Evolutionary conservation across 2,113 vertebrate genomes (phyloP).

Genomic region (Thermophis baileyi): DNA sequence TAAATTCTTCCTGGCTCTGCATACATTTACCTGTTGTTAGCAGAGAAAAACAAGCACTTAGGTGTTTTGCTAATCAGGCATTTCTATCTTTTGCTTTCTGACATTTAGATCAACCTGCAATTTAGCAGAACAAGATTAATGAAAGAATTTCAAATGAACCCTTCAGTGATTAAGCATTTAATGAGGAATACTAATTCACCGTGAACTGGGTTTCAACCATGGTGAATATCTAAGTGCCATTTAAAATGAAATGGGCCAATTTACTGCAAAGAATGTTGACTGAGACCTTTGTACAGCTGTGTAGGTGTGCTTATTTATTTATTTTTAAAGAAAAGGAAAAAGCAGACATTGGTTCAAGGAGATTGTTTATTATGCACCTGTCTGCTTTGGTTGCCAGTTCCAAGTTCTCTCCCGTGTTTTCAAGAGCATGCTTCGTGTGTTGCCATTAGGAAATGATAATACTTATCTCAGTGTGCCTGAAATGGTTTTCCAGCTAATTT

Average conservation of each 20-base stretch:
- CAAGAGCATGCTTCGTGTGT: background rate
- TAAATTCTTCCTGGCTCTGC: background rate
- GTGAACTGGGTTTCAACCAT: conserved; percentile 33
- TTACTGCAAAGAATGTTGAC: conserved; percentile 49
- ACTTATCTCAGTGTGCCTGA: background rate
- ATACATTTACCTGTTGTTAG: conserved; percentile 38
- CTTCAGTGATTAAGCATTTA: conserved; percentile 55
- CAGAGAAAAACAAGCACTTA: conserved; percentile 40
- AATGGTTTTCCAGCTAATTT: background rate
- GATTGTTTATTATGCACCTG: conserved; percentile 8
- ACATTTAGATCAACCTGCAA: conserved; percentile 68
- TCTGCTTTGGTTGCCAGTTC: background rate
- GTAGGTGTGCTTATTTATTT: background rate
- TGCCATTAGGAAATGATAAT: background rate
- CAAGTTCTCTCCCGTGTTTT: background rate
- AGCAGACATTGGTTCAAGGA: conserved; percentile 3
- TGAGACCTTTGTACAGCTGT: conserved; percentile 44
- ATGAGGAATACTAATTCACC: conserved; percentile 56
- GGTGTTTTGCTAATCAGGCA: conserved; percentile 61
- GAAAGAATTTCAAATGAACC: conserved; percentile 59
- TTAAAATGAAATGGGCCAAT: conserved; percentile 53
- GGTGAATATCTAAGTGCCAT: conserved; percentile 34
- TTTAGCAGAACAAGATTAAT: conserved; percentile 57
- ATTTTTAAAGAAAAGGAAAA: background rate
- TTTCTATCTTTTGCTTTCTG: conserved; percentile 62